These are phyloP conservation scores for Silurus asotus DNA, from an alignment of 2,113 vertebrate species.

Conservation along the genomic window DNA sequence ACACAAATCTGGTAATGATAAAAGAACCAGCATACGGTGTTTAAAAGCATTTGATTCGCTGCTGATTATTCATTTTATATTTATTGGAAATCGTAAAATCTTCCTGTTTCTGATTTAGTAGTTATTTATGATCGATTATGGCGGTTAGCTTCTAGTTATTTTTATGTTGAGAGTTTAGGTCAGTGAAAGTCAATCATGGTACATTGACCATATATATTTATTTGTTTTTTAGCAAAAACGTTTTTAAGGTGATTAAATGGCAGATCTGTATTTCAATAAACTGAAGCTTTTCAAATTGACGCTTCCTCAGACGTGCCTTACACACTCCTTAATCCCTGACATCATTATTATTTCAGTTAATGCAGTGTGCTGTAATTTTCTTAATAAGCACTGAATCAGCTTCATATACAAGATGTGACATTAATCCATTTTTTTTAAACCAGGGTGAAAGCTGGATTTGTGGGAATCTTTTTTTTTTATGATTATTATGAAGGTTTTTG, in stretches of 20 bases:
- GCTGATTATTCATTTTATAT: background rate
- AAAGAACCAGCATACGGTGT: background rate
- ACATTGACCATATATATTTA: too few relatives aligned
- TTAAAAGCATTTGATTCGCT: background rate
- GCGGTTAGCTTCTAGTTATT: background rate
- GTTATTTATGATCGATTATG: background rate
- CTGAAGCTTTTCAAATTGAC: background rate
- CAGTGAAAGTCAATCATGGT: too few relatives aligned
- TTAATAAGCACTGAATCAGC: slow-evolving; percentile 55
- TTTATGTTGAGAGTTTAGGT: background rate
- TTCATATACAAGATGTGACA: slow-evolving; percentile 61
- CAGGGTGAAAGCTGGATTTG: slow-evolving; percentile 51
- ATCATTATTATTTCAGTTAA: slow-evolving; percentile 6
- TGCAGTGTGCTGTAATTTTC: slow-evolving; percentile 53
- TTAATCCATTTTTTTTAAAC: slow-evolving; percentile 67
- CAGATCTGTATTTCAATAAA: background rate
- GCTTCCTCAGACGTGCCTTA: background rate
- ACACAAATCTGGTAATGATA: background rate
- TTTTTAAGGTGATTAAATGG: background rate
- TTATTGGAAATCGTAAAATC: background rate
- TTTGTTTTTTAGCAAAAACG: too few relatives aligned
- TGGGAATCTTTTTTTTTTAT: background rate
- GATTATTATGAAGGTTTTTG: background rate
- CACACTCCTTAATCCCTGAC: slow-evolving; percentile 12
- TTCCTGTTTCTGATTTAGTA: background rate